Conservation (phyloP, 1,140 invertebrate genomes). For the Musca vetustissima region DNA sequence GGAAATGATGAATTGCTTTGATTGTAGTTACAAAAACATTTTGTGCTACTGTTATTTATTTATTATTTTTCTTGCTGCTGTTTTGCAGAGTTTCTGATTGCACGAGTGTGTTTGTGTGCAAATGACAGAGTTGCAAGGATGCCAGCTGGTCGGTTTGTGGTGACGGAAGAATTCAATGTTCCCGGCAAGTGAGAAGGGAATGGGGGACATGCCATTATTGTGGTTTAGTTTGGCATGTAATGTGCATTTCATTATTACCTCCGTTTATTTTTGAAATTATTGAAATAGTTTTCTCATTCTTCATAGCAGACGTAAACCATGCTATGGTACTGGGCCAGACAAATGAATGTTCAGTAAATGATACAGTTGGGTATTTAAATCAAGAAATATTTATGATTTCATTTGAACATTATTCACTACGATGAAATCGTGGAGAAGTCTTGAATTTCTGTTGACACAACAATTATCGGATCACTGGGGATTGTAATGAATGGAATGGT, state of each 20-base stretch:
- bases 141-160: no score
- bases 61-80: constrained; percentile 33
- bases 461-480: no score
- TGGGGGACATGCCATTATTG: constrained; percentile 5
- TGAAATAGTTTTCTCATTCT: no score
- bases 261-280: not conserved
- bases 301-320: no score
- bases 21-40: constrained; percentile 7
- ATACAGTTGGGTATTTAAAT: no score
- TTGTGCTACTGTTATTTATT: constrained; percentile 40
- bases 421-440: no score
- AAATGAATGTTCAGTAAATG: no score
- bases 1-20: constrained; percentile 21
- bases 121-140: not conserved
- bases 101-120: not conserved
- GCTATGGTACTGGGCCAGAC: no score
- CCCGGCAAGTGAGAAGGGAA: constrained; percentile 42
- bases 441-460: no score
- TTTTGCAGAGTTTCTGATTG: constrained; percentile 19
- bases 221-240: constrained; percentile 45
- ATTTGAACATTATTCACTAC: no score
- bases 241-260: constrained; percentile 48
- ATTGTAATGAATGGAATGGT: no score
- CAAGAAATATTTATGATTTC: no score
- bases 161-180: not conserved